Base-by-base conservation (phyloP, 2,113 vertebrate genomes). In the Sturnira hondurensis region DNA sequence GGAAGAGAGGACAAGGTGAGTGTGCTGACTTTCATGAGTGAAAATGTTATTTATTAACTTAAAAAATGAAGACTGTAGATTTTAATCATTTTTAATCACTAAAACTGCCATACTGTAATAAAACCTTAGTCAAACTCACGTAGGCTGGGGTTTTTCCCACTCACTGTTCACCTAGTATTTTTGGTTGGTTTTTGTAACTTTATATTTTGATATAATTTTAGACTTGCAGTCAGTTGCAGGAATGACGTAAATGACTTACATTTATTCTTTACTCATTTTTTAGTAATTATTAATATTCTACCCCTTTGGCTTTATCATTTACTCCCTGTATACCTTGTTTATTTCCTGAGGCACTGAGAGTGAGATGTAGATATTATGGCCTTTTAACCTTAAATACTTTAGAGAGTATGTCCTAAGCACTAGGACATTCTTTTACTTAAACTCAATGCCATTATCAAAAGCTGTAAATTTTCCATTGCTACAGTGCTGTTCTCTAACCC, bases 1-100 rank as follows among this genome's bases (percentile, higher is more conserved):
- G 98, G 98, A 93, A 99, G 99, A 98, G 99, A 99, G 3, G 99
- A 99, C 67, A 99, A 99, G 99, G 99, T 99, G 98, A 97, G 78
- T 78, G 54, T 96, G 31, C 20, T 70, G 45, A 71, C 50, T 50
- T 92, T 78, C 38, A 93, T 54, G 56, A 63, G 6, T 90, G 58
- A 86, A 74, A 43, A 81, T 50, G 5, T 76, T 92, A 87, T n/a
- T 76, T 81, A 31, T 82, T 81, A 94, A 89, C 73, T 33, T 31
- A 94, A 94, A 84, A 95, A 91, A 68, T 86, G 24, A 91, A 73
- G n/a, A 33, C 41, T 47, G 16, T 81, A 82, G 8, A 89, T 78
- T 73, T 95, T 54, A 63, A 33, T 65, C 45, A 74, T 43, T 81
- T 93, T 70, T 86, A 74, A 47, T 89, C 28, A 45, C 77, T 24